Base-by-base conservation (phyloP, 2,888 invertebrate genomes). In the Galerucella pusilla region DNA sequence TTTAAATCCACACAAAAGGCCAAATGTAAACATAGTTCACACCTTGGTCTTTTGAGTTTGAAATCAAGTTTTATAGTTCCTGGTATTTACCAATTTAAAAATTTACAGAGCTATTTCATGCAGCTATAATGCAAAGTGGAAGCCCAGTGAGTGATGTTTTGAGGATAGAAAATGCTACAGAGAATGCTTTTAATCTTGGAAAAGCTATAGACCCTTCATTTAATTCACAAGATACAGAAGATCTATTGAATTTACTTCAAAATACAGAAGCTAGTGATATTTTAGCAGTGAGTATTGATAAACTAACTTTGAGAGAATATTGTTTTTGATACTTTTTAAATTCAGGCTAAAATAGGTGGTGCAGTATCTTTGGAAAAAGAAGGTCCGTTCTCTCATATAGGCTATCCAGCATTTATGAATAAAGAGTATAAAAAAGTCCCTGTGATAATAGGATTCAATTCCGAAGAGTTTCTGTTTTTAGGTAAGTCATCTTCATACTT, bases 111-210 rank as follows among this genome's bases (percentile, higher is more conserved):
- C 25, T 77, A 14, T 77, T 78, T 11, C 71, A 71, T 14, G 76
- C 65, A 7, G 78, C 67, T 20, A 75, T 78, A 25, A 64, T 78
- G 57, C 68, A 78, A 72, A 78, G 78, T 60, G 78, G 78, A 11
- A 65, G 75, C 28, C 69, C 75, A 25, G 5, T 76, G 1, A n/a
- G 20, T 14, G 35, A 57, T 46, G 46, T 25, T n/a, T 25, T 71
- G 9, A 57, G 45, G 46, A 72, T 74, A 60, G 46, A 16, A n/a
- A 54, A 71, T 25, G 67, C 71, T n/a, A 78, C 63, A 11, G 45
- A 70, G 20, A 49, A 11, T 12, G 74, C 76, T 25, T 75, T 75
- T 35, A 54, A 69, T 20, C 42, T 75, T 25, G 78, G 72, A 28
- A 68, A 52, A 61, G 46, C 35, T n/a, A 14, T 78, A 46, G 66